A percentile compares a stretch with the other conserved stretches of the same genome.
Evolutionary conservation across 2,797 vertebrate genomes (phyloP).

Genomic region (Pangasius macronema): DNA sequence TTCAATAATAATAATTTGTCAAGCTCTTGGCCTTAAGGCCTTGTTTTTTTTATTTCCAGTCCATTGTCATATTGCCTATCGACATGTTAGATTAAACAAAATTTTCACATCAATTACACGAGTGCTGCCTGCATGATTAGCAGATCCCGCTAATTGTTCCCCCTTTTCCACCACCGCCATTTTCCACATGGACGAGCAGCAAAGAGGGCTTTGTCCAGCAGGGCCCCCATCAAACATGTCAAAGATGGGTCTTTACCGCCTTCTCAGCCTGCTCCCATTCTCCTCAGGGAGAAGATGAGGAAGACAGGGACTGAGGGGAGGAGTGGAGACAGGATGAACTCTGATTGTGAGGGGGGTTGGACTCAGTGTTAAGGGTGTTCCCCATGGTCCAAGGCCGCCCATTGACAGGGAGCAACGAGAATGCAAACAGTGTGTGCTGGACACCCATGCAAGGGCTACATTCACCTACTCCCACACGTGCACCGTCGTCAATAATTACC

Average conservation of each 20-base stretch:
- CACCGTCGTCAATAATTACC: conserved; percentile 68
- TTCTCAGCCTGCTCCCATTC: conserved; percentile 60
- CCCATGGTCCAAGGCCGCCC: conserved; percentile 24
- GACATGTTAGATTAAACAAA: conserved; percentile 78
- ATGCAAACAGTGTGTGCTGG: conserved; percentile 49
- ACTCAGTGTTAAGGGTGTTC: conserved; percentile 43
- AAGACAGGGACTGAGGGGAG: conserved; percentile 33
- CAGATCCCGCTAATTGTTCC: conserved; percentile 79
- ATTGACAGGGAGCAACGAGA: conserved; percentile 45
- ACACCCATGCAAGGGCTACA: conserved; percentile 26
- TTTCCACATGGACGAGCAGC: conserved; percentile 82
- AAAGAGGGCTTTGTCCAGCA: conserved; percentile 76
- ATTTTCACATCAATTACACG: conserved; percentile 82
- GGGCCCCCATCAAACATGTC: conserved; percentile 69
- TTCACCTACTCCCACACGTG: conserved; percentile 58
- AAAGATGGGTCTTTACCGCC: conserved; percentile 71
- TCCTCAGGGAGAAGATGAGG: conserved; percentile 53
- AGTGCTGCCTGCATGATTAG: conserved; percentile 79
- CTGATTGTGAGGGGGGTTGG: conserved; percentile 25
- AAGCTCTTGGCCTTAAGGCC: conserved; percentile 61
- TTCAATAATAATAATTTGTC: conserved; percentile 67
- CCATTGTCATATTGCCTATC: conserved; percentile 70
- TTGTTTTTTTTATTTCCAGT: conserved; percentile 52
- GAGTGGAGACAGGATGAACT: conserved; percentile 28
- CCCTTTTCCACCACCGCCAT: conserved; percentile 67